A percentile compares a stretch with the other conserved stretches of the same genome.
phyloP scores from a whole-genome alignment of 2,888 invertebrate species.

The Anthrax anthrax region DNA sequence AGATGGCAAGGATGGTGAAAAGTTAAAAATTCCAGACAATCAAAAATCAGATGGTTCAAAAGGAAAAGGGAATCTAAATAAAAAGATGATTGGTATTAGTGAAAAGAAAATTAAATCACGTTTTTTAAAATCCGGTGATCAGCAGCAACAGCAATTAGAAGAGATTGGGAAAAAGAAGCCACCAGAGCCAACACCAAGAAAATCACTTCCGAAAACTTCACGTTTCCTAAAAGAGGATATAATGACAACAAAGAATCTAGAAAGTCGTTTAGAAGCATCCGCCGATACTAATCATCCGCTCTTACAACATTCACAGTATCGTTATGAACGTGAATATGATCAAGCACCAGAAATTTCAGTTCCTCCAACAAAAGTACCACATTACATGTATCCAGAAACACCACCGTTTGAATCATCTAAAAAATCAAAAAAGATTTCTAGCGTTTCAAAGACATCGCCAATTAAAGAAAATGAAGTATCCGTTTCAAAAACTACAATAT shows the following conservation, averaged over 20 bases:
- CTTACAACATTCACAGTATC: conserved; percentile 63
- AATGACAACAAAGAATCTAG: conserved; percentile 41
- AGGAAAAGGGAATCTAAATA: conserved; percentile 13
- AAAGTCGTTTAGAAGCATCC: conserved; percentile 31
- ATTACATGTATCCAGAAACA: conserved; percentile 43
- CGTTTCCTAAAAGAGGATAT: conserved; percentile 34
- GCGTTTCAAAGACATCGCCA: conserved; percentile 26
- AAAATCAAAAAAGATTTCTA: conserved; percentile 13
- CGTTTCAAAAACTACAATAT: conserved; percentile 25
- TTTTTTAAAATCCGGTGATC: conserved; percentile 22
- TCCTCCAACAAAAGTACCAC: conserved; percentile 46
- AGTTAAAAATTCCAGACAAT: conserved; percentile 12
- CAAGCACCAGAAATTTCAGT: conserved; percentile 29
- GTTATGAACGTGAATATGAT: conserved; percentile 51
- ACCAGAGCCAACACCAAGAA: conserved; percentile 34
- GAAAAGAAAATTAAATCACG: conserved; percentile 25
- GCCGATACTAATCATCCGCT: conserved; percentile 54
- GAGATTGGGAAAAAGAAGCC: conserved; percentile 34
- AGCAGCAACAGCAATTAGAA: conserved; percentile 19
- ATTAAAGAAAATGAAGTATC: conserved; percentile 33
- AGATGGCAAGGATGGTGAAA: conserved; percentile 28
- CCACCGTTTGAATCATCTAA: conserved; percentile 29
- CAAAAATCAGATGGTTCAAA: too few relatives aligned
- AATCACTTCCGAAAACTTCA: conserved; percentile 26
- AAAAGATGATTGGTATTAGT: conserved; percentile 12